Evolutionary conservation across 1,140 invertebrate species (phyloP), one percentile per base, ranked within the genome.

Genomic region (Bradysia coprophila): DNA sequence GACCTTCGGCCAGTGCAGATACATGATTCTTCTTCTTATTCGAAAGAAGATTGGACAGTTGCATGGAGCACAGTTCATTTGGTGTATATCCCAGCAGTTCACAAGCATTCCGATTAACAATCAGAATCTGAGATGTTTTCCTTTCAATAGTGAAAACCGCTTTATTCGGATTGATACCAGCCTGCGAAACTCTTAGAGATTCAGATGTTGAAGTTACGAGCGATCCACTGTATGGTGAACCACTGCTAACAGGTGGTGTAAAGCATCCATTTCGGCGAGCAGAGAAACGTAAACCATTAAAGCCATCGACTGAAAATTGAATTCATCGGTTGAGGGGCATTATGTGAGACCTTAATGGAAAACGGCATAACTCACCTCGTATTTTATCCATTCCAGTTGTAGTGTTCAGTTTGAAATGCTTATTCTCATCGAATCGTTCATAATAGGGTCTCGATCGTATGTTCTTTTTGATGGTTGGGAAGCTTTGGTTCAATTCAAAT

Each of bases 21-120:
- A 69, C 59, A 41, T 63, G 67, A 36, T 68, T 67, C 16, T 66
- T 61, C 31, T 65, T 70, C 40, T 67, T 64, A 3, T 64, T 62
- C 22, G 59, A 54, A 1, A 77, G 55, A 11, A 75, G 57, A 45
- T 75, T 66, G 18, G 63, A 66, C 43, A 77, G 64, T 21, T 62
- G 54, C 18, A 67, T 59, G 21, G 64, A 64, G 42, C 70, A 64
- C 5, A 75, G 53, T 45, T 75, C 68, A 4, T 64, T 55, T 2
- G 69, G 63, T 1, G 68, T 66, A 48, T 73, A 73, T 6, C 69
- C 71, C 44, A 76, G 63, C 22, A 76, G 49, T 10, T 68, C 67
- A 50, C 69, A 74, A 36, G 68, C 68, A 45, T 67, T 66, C 45
- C 60, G 66, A 55, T 76, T 76, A 4, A 73, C 71, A 46, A 73